Base-by-base conservation (phyloP, 2,113 vertebrate species). In the Lepisosteus osseus region DNA sequence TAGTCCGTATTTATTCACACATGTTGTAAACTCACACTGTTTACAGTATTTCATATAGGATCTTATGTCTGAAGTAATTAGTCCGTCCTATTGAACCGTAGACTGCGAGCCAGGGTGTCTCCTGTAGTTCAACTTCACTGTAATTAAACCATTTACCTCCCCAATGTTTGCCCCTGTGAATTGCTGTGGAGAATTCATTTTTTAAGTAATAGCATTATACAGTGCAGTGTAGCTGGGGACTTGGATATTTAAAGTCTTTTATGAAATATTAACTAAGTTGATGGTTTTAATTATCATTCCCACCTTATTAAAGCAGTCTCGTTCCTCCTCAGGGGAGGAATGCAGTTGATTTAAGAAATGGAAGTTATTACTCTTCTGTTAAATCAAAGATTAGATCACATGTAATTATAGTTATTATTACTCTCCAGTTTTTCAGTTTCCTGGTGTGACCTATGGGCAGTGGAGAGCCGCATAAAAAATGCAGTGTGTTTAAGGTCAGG, bases 201-300 rank as follows among this genome's bases (percentile, higher is more conserved):
- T 78, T 69, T 68, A 63, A 72, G 69, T 80, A 74, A 79, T 78
- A 79, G 72, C 77, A 79, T 76, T 74, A 73, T 66, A 78, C 62
- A 72, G 66, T 64, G 70, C 61, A 66, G 44, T 14, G 61, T 67
- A 68, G 55, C 74, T 44, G 64, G 69, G 56, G 68, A 76, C 72
- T 41, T 8, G 54, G 76, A 73, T 66, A 67, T 70, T 76, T 80
- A 77, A 77, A 80, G 73, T 80, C 70, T 84, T 74, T 71, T 77
- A 79, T 82, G 71, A 83, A 83, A 81, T 81, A 77, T 83, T 79
- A 82, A 79, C 72, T 61, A 69, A 78, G 69, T 73, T 77, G 70
- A 61, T 78, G 54, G 55, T 83, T 82, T 82, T 80, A 83, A 84
- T 83, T 75, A 77, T 76, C 65, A 78, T 74, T 76, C 59, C 63